Evolutionary conservation across 2,888 invertebrate species (phyloP).

Genomic region (Tetranychus truncatus): DNA sequence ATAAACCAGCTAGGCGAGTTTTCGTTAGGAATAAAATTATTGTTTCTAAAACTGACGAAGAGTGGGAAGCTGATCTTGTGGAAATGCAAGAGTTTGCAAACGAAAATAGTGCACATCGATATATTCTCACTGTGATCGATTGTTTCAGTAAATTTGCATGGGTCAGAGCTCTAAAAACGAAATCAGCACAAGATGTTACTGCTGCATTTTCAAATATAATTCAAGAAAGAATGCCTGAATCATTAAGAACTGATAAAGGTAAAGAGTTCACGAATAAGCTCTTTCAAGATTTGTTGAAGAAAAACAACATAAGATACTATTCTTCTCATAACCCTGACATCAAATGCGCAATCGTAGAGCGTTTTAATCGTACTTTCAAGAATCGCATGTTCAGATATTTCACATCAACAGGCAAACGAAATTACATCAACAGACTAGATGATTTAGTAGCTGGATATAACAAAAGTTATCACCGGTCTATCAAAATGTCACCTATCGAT

Average conservation of each 20-base stretch:
- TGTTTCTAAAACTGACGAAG: conserved; percentile 26
- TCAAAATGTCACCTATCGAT: background rate
- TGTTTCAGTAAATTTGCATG: conserved; percentile 28
- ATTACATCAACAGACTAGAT: background rate
- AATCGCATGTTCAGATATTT: conserved; percentile 28
- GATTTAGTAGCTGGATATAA: conserved; percentile 4
- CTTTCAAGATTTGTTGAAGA: conserved; percentile 10
- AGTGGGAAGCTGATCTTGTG: conserved; percentile 28
- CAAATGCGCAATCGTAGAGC: conserved; percentile 29
- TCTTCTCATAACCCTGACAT: conserved; percentile 26
- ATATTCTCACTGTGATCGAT: conserved; percentile 28
- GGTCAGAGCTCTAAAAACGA: conserved; percentile 27
- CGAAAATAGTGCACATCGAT: conserved; percentile 26
- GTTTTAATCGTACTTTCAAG: conserved; percentile 30
- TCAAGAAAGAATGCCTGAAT: conserved; percentile 22
- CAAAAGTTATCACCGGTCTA: conserved; percentile 3
- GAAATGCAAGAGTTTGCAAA: conserved; percentile 20
- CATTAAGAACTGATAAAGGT: conserved; percentile 26
- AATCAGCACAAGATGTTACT: conserved; percentile 23
- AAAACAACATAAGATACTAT: conserved; percentile 22
- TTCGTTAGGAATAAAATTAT: conserved; percentile 22
- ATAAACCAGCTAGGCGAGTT: conserved; percentile 17
- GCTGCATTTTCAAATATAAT: conserved; percentile 24
- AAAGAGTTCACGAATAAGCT: conserved; percentile 25
- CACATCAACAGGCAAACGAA: conserved; percentile 24